These are phyloP conservation scores for Takifugu ocellatus DNA, from an alignment of 2,797 vertebrate genomes.

Conservation along the genomic window DNA sequence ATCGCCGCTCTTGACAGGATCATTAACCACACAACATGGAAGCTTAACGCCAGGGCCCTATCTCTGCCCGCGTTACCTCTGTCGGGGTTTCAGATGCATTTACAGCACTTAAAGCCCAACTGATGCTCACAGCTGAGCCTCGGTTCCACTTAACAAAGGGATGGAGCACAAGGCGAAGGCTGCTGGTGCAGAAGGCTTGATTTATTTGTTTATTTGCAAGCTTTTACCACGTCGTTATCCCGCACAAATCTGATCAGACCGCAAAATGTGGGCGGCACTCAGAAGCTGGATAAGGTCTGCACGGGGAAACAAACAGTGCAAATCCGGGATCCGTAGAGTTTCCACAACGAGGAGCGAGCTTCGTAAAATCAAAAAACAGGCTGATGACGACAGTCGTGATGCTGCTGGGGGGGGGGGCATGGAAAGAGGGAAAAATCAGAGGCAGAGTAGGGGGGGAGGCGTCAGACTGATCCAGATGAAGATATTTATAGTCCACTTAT, in stretches of 20 bases:
- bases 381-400: constrained; percentile 48
- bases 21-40: constrained; percentile 28
- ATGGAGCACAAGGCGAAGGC: not conserved
- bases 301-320: constrained; percentile 24
- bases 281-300: not conserved
- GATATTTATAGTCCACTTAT: not conserved
- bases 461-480: constrained; percentile 12
- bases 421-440: constrained; percentile 36
- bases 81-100: constrained; percentile 32
- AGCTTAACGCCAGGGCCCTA: constrained; percentile 8
- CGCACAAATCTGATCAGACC: constrained; percentile 5
- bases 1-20: constrained; percentile 31
- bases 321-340: constrained; percentile 33
- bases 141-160: constrained; percentile 17
- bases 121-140: constrained; percentile 21
- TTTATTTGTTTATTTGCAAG: constrained; percentile 1
- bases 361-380: constrained; percentile 29
- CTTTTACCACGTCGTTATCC: constrained; percentile 1
- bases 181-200: not conserved
- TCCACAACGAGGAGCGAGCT: constrained; percentile 20
- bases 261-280: not conserved
- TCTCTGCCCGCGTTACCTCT: constrained; percentile 32
- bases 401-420: constrained; percentile 39
- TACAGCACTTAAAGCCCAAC: constrained; percentile 45
- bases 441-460: constrained; percentile 6